Conservation (phyloP, 2,797 vertebrate genomes). For the Epinephelus awoara region DNA sequence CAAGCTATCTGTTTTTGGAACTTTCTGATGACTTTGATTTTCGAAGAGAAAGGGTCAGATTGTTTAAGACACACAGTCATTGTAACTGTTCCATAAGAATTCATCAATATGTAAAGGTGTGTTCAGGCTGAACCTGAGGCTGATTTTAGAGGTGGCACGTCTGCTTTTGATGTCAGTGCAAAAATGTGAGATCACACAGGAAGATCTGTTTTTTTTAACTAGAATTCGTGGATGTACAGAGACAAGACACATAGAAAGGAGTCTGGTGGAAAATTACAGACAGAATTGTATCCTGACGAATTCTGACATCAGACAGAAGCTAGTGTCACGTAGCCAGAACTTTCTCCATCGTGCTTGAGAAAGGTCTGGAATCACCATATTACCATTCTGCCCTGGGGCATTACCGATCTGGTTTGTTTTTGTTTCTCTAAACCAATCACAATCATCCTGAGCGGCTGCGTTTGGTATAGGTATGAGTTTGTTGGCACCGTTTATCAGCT, state of each 20-base stretch:
- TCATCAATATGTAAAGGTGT: neutral
- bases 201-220: neutral
- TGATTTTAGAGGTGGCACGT: neutral
- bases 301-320: too few relatives aligned
- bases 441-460: too few relatives aligned
- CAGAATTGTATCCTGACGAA: neutral
- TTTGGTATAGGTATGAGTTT: too few relatives aligned
- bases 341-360: too few relatives aligned
- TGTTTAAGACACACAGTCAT: too few relatives aligned
- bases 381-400: too few relatives aligned
- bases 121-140: conserved; percentile 6
- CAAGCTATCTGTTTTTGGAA: neutral
- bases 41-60: neutral
- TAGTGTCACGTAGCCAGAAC: too few relatives aligned
- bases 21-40: neutral
- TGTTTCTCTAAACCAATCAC: too few relatives aligned
- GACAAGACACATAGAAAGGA: neutral
- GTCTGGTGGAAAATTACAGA: neutral
- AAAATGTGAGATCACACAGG: neutral
- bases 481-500: too few relatives aligned
- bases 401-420: too few relatives aligned
- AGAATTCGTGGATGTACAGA: neutral
- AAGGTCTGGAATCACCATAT: too few relatives aligned
- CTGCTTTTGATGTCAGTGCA: neutral
- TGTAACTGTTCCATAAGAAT: too few relatives aligned